Percentiles rank a stretch among this genome's conserved stretches.
Evolutionary conservation across 2,113 vertebrate genomes (phyloP).

Genomic region (Sciurus niger): DNA sequence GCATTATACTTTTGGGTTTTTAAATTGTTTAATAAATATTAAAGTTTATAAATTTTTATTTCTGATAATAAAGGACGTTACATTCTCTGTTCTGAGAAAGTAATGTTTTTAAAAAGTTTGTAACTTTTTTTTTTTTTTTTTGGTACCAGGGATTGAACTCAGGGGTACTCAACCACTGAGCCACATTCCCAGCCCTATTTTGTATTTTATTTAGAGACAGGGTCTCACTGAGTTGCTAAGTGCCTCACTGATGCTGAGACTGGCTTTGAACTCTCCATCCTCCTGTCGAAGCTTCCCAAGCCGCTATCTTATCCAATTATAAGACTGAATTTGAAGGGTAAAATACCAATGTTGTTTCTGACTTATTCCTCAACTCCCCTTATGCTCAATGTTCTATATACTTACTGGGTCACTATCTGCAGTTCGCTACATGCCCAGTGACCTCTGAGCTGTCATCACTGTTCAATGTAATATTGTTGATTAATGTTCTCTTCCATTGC

Average conservation of each 20-base stretch:
- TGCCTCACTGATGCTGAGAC: no score
- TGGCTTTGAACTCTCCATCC: no score
- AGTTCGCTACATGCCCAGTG: background rate
- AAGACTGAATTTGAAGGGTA: constrained; percentile 13
- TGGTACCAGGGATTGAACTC: no score
- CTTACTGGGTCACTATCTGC: background rate
- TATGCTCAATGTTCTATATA: background rate
- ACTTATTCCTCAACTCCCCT: background rate
- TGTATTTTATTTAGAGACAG: no score
- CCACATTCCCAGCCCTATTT: no score
- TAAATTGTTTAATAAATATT: constrained; percentile 38
- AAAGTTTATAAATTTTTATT: constrained; percentile 54
- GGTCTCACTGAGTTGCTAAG: no score
- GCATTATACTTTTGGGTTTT: background rate
- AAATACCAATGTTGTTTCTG: constrained; percentile 11
- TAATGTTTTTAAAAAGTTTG: constrained; percentile 25
- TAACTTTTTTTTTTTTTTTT: background rate
- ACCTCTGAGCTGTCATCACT: background rate
- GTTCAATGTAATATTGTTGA: constrained; percentile 22
- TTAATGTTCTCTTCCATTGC: constrained; percentile 46
- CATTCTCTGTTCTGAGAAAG: constrained; percentile 38
- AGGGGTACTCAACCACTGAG: no score
- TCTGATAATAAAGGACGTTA: constrained; percentile 38
- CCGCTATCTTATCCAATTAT: background rate
- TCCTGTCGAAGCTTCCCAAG: no score